Percentiles rank a stretch among this genome's conserved stretches.
phyloP scores from a whole-genome alignment of 2,113 vertebrate genomes.

The Ceuthmochares aereus region DNA sequence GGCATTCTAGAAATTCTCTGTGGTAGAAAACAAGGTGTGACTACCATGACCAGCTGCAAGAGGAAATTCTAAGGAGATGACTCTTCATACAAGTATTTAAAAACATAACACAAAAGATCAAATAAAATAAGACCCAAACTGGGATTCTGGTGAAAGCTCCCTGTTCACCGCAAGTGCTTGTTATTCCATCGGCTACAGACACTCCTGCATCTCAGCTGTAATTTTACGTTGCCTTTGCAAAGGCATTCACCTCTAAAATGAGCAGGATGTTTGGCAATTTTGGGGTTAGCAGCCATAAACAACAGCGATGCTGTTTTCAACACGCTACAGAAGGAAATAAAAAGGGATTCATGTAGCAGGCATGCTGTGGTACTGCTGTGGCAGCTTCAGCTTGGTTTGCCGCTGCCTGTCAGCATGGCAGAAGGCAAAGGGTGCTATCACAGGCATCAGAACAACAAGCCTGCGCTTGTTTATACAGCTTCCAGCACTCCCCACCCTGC shows the following conservation, averaged over 20 bases:
- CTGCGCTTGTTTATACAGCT: not conserved
- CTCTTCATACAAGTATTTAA: not conserved
- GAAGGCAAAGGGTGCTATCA: not conserved
- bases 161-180: not conserved
- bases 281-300: not conserved
- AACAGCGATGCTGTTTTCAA: not conserved
- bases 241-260: not conserved
- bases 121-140: not conserved
- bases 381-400: not conserved
- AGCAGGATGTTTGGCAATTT: not conserved
- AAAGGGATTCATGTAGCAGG: not conserved
- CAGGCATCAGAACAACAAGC: not conserved
- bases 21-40: not conserved
- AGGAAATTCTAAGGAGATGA: constrained; percentile 45
- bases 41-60: not conserved
- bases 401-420: not conserved
- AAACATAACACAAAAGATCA: not conserved
- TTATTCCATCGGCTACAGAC: not conserved
- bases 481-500: not conserved
- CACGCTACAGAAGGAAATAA: not conserved
- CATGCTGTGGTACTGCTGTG: not conserved
- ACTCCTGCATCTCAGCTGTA: not conserved
- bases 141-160: not conserved
- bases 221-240: not conserved
- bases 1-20: constrained; percentile 25